phyloP scores from a whole-genome alignment of 2,797 vertebrate species.

The Netta rufina region DNA sequence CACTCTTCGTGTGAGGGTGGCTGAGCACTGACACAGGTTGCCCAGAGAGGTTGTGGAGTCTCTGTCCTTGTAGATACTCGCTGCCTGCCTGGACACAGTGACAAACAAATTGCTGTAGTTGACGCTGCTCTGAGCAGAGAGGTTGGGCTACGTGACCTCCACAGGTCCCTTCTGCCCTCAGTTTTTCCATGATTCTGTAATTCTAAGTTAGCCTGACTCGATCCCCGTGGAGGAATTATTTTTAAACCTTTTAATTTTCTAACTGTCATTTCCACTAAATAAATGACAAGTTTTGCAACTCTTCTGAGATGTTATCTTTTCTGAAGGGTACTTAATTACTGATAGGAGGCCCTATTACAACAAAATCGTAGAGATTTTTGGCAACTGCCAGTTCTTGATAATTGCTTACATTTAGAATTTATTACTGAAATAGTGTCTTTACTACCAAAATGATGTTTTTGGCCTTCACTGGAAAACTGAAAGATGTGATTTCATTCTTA shows the following conservation, averaged over 20 bases:
- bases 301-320: rapidly evolving
- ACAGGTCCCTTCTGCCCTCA: background rate
- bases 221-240: background rate
- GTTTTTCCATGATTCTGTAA: background rate
- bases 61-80: background rate
- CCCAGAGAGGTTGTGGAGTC: background rate
- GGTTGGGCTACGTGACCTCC: background rate
- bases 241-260: background rate
- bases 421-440: background rate
- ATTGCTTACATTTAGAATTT: background rate
- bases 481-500: background rate
- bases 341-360: background rate
- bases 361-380: background rate
- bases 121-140: background rate
- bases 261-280: rapidly evolving
- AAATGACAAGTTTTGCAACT: background rate
- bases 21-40: background rate
- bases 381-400: background rate
- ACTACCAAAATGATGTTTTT: background rate
- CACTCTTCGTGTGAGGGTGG: background rate
- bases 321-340: background rate
- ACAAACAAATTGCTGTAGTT: background rate
- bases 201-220: background rate
- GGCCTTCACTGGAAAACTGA: rapidly evolving
- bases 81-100: background rate